Evolutionary conservation across 2,113 vertebrate genomes (phyloP).

Genomic region (Elachura formosa): DNA sequence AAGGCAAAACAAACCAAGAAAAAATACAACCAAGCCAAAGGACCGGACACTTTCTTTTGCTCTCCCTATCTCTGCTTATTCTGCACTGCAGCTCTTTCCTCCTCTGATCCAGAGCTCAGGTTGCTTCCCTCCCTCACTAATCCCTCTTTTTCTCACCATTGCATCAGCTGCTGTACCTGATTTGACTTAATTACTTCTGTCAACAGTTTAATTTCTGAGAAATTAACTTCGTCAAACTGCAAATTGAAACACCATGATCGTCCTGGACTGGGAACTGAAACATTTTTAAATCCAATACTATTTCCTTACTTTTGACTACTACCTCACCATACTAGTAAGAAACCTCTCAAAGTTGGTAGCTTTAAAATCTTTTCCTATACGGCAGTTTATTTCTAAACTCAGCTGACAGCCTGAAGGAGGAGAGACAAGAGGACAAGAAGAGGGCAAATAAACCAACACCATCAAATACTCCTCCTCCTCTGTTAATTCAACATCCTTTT

Average conservation of each 20-base stretch:
- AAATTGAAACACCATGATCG: not conserved
- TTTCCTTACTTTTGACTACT: not conserved
- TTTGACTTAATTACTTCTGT: not conserved
- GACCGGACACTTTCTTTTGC: not conserved
- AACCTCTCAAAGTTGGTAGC: not conserved
- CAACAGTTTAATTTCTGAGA: not conserved
- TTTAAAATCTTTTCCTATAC: not conserved
- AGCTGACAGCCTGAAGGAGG: not conserved
- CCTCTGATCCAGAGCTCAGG: not conserved
- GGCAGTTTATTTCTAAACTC: not conserved
- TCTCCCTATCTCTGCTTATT: not conserved
- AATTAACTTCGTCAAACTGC: not conserved
- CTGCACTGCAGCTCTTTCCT: not conserved
- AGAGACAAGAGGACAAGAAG: not conserved
- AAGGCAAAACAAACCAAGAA: not conserved
- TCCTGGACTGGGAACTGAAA: not conserved
- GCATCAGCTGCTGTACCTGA: not conserved
- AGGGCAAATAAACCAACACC: not conserved
- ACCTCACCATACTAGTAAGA: not conserved
- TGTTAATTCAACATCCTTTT: not conserved
- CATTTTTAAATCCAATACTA: not conserved
- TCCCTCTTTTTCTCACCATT: not conserved
- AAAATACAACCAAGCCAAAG: not conserved
- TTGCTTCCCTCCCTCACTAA: not conserved
- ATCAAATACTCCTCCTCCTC: not conserved